Conservation (phyloP, 1,140 invertebrate species). For the Lucilia sericata region DNA sequence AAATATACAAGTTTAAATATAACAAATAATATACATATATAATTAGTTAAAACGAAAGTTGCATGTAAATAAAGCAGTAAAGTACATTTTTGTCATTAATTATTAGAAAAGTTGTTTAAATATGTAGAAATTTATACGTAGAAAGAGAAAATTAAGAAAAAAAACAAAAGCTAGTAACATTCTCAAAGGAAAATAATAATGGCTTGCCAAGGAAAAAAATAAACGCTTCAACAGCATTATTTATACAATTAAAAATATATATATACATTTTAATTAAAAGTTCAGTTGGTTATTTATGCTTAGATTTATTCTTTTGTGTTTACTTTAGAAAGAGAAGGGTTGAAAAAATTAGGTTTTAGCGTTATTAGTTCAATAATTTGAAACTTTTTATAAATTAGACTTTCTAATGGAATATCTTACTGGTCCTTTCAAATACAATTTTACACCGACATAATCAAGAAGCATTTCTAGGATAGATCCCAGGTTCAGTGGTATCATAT, state of each 20-base stretch:
- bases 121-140: not conserved
- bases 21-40: not conserved
- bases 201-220: slow-evolving; percentile 41
- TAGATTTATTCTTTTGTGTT: too few species aligned
- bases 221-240: slow-evolving; percentile 38
- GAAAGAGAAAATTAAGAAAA: slow-evolving; percentile 7
- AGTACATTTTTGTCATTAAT: not conserved
- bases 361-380: too few species aligned
- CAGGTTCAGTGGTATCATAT: too few species aligned
- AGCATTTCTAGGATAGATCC: too few species aligned
- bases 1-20: slow-evolving; percentile 25
- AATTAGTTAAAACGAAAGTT: not conserved
- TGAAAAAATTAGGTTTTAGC: too few species aligned
- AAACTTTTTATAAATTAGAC: too few species aligned
- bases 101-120: not conserved
- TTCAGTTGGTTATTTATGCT: slow-evolving; percentile 29
- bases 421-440: too few species aligned
- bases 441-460: too few species aligned
- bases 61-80: slow-evolving; percentile 23
- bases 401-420: too few species aligned
- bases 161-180: not conserved
- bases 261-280: slow-evolving; percentile 1
- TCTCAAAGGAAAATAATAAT: slow-evolving; percentile 7
- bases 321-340: too few species aligned
- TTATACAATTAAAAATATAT: not conserved